Percentiles rank a stretch among this genome's conserved stretches.
Evolutionary conservation across 2,113 vertebrate genomes (phyloP).

Genomic region (Campylomormyrus numenius): DNA sequence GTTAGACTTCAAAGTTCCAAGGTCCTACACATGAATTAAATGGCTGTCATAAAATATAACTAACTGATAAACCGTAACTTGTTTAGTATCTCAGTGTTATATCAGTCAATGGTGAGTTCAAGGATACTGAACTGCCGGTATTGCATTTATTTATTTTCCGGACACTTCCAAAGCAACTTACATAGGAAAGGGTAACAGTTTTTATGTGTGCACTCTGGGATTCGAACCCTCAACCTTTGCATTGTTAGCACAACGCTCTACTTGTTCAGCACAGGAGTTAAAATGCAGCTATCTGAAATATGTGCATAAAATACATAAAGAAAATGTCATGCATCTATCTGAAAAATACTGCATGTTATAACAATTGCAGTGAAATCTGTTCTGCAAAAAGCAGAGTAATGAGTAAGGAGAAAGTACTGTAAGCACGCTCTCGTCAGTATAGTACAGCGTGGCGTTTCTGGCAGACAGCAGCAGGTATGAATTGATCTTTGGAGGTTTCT

Average conservation of each 20-base stretch:
- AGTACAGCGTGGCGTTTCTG: not conserved
- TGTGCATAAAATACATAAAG: not conserved
- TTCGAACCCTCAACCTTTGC: not conserved
- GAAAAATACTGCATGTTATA: not conserved
- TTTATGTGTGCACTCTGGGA: not conserved
- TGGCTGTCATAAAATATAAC: not conserved
- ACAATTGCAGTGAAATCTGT: not conserved
- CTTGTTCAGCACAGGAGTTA: not conserved
- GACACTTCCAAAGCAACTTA: not conserved
- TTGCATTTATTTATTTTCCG: not conserved
- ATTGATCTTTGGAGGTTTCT: not conserved
- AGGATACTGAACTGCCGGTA: not conserved
- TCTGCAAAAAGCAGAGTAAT: not conserved
- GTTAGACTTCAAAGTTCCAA: not conserved
- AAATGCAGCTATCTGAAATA: not conserved
- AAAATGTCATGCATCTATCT: not conserved
- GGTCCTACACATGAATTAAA: not conserved
- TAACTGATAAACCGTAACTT: not conserved
- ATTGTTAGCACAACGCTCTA: not conserved
- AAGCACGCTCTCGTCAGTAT: not conserved
- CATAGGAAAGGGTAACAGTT: not conserved
- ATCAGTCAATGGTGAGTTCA: not conserved
- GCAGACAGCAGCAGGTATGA: not conserved
- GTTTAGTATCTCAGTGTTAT: not conserved
- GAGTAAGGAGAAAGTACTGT: not conserved